Conservation (phyloP, 2,797 vertebrate species). For the Synanceia verrucosa region DNA sequence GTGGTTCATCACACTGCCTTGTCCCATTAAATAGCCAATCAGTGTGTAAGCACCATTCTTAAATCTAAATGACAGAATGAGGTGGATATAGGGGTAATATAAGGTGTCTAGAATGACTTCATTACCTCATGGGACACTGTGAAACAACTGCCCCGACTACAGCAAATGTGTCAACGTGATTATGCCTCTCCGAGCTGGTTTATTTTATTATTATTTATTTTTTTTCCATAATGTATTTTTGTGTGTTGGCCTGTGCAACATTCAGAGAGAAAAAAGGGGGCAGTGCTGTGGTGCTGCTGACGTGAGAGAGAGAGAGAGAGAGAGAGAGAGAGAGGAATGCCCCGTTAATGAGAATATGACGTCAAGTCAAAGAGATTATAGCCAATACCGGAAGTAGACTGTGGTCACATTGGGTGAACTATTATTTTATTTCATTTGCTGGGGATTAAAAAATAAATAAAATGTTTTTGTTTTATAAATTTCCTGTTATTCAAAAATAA, state of each 20-base stretch:
- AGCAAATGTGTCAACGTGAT: slow-evolving; percentile 48
- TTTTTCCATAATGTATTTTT: slow-evolving; percentile 14
- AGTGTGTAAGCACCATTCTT: neutral
- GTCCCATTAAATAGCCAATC: neutral
- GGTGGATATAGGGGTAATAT: neutral
- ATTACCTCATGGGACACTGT: neutral
- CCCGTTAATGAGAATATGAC: slow-evolving; percentile 69
- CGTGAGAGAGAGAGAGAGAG: slow-evolving; percentile 54
- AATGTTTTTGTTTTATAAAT: too few relatives aligned
- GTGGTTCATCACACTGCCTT: neutral
- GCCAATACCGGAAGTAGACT: slow-evolving; percentile 45
- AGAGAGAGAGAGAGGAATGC: slow-evolving; percentile 76
- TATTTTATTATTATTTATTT: neutral
- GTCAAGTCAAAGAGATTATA: slow-evolving; percentile 49
- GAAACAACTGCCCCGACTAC: neutral
- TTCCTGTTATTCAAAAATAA: too few relatives aligned
- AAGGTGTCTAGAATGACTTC: neutral
- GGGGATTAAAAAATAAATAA: too few relatives aligned
- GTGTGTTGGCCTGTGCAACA: slow-evolving; percentile 18
- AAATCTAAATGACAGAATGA: neutral
- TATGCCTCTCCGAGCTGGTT: slow-evolving; percentile 31
- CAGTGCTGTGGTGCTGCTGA: slow-evolving; percentile 60
- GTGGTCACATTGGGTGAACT: neutral
- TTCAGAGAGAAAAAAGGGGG: slow-evolving; percentile 46
- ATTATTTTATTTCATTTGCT: neutral